Conservation (phyloP, 2,888 invertebrate genomes). For the Blastobasis lacticolella region DNA sequence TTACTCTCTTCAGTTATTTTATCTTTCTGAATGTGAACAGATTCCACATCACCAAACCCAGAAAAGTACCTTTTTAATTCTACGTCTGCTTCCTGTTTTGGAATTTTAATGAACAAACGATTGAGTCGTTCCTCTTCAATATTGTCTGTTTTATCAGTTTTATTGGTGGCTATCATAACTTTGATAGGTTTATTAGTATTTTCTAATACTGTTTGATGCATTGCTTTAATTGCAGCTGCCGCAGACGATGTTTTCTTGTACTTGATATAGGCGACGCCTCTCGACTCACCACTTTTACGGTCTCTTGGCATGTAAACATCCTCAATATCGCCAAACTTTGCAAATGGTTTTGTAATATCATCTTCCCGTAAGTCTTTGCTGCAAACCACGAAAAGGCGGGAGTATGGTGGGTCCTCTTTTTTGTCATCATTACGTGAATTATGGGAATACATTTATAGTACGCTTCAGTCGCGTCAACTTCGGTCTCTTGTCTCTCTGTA, state of each 20-base stretch:
- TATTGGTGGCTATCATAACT: conserved; percentile 88
- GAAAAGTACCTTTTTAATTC: conserved; percentile 87
- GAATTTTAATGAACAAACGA: conserved; percentile 90
- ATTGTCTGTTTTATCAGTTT: conserved; percentile 31
- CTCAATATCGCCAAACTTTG: conserved; percentile 87
- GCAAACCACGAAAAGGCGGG: conserved; percentile 91
- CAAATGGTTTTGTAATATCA: conserved; percentile 85
- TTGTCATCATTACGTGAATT: conserved; percentile 36
- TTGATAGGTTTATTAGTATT: conserved; percentile 85
- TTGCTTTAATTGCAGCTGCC: conserved; percentile 88
- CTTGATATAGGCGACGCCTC: conserved; percentile 94
- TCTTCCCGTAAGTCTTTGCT: conserved; percentile 81
- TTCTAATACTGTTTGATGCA: conserved; percentile 86
- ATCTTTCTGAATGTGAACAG: conserved; percentile 85
- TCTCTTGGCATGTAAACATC: conserved; percentile 93
- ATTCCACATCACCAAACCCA: conserved; percentile 88
- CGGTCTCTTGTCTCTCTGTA: no score
- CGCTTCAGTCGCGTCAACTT: no score
- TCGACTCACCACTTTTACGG: conserved; percentile 85
- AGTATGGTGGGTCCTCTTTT: conserved; percentile 84
- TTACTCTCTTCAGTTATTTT: conserved; percentile 85
- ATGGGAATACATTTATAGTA: no score
- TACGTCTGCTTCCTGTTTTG: conserved; percentile 83
- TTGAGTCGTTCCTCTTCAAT: conserved; percentile 59
- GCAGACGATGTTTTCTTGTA: conserved; percentile 93